Base-by-base conservation (phyloP, 1,140 invertebrate species). In the Lepidurus apus region DNA sequence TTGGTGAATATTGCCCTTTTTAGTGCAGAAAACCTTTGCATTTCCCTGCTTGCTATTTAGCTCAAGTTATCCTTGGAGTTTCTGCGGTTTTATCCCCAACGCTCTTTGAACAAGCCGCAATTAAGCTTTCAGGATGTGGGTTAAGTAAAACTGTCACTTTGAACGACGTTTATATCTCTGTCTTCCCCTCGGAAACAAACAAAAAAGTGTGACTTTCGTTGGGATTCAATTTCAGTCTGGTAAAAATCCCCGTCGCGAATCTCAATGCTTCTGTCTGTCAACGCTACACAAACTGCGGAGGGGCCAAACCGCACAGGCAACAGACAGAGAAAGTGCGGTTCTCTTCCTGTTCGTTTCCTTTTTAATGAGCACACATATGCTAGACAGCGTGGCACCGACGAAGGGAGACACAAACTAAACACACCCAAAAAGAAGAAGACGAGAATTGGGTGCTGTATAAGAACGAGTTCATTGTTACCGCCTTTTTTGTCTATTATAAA, bases 321-420 rank as follows among this genome's bases (percentile, higher is more conserved):
- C 0, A 34, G 34, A 34, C 2, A 34, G 34, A 4, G 34, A 34
- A 34, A 34, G 4, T 34, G 34, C 3, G 34, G 45, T 17, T 13
- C 21, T 65, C 53, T 65, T 65, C 53, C 53, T 65, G 53, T 65
- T 9, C 21, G 8, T 13, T 65, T 65, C 21, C 53, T 65, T 21
- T 65, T 65, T 65, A 65, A 65, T 65, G 53, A 65, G 53, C 53
- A n/a, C 53, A 34, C 34, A 65, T 17, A 65, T 65, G 53, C 53
- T 65, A 65, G 53, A 65, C 53, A 65, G 53, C 53, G 53, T 65
- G 53, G 53, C 53, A 65, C 53, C n/a, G 17, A n/a, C 4, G 9
- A 65, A 65, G 13, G 21, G 9, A 21, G 53, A 65, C 53, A 65
- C 13, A 4, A 65, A 9, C 17, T 7, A 65, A 65, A 65, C 53